These are phyloP conservation scores for Steatocranus sp. DNA, from an alignment of 2,797 vertebrate genomes.

Conservation along the genomic window DNA sequence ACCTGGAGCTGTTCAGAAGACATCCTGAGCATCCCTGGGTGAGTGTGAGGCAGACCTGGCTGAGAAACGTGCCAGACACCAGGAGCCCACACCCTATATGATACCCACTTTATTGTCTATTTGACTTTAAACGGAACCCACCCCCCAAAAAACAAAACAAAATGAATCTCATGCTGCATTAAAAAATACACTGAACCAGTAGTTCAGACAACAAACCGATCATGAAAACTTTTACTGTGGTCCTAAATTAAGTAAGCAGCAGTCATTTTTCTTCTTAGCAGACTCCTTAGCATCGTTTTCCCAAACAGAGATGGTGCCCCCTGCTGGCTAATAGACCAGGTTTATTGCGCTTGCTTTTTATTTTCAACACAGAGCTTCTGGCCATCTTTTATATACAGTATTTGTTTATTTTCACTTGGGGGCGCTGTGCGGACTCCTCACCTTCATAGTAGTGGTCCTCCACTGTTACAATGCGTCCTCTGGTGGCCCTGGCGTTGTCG, in stretches of 20 bases:
- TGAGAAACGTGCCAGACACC: neutral
- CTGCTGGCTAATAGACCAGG: neutral
- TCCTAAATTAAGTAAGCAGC: neutral
- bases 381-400: neutral
- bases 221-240: neutral
- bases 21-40: rapidly evolving
- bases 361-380: neutral
- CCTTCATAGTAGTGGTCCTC: conserved; percentile 97
- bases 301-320: rapidly evolving
- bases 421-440: conserved; percentile 30
- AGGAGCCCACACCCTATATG: neutral
- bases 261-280: neutral
- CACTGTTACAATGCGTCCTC: conserved; percentile 90
- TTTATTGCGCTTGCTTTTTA: neutral
- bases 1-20: neutral
- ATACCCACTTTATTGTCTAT: neutral
- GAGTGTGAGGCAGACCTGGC: rapidly evolving
- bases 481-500: conserved; percentile 83
- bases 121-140: neutral
- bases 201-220: neutral
- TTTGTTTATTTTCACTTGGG: neutral
- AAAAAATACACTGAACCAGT: neutral
- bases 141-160: neutral
- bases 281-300: neutral
- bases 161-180: neutral